Evolutionary conservation across 92 coral and sea anemone species (phyloP).

Genomic region (Isaurus tuberculatus): DNA sequence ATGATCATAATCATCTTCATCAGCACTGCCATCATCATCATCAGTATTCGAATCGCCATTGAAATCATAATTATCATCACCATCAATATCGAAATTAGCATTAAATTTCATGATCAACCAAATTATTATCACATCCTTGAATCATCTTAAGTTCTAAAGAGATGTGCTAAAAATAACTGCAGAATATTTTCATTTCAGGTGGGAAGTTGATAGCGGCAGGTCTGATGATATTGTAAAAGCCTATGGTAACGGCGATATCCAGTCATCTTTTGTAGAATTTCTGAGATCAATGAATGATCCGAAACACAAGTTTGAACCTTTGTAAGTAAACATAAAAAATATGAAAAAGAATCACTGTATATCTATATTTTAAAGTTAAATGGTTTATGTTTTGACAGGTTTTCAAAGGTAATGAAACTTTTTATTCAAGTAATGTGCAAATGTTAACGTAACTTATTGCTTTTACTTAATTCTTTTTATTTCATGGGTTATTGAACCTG

Average conservation of each 20-base stretch:
- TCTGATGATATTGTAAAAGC: constrained; percentile 64
- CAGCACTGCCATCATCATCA: not conserved
- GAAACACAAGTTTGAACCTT: constrained; percentile 58
- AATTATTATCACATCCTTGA: too few species aligned
- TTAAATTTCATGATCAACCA: too few species aligned
- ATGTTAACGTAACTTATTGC: not conserved
- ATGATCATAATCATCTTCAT: not conserved
- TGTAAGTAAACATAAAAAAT: constrained; percentile 36
- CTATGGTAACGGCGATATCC: constrained; percentile 64
- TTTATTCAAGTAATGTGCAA: too few species aligned
- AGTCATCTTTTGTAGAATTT: constrained; percentile 55
- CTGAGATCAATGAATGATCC: constrained; percentile 61
- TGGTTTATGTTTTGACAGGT: not conserved
- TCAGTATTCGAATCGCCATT: not conserved
- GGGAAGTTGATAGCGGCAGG: constrained; percentile 65
- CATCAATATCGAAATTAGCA: not conserved
- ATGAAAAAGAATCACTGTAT: not conserved
- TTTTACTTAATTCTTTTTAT: not conserved
- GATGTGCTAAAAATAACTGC: not conserved
- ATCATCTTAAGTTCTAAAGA: not conserved
- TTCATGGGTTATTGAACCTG: too few species aligned
- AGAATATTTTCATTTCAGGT: not conserved
- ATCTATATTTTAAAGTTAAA: too few species aligned
- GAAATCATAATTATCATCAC: not conserved
- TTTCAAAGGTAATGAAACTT: too few species aligned